phyloP scores from a whole-genome alignment of 2,888 invertebrate genomes.

The Zhuqinia jingwanae region DNA sequence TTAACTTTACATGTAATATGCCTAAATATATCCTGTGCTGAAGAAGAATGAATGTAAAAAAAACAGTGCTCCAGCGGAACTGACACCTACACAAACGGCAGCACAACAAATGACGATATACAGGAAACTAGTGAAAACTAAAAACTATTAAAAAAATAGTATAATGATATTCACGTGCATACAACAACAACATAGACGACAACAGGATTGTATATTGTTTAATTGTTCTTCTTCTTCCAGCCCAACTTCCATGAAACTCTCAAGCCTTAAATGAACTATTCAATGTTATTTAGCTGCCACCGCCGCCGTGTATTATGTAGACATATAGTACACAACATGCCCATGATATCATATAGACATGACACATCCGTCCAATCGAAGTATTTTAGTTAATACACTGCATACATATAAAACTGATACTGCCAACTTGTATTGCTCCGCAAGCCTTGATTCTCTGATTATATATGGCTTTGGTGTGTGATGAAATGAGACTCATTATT shows the following conservation, averaged over 20 bases:
- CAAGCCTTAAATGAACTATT: not conserved
- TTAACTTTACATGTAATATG: conserved; percentile 16
- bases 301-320: no score
- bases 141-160: no score
- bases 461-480: conserved; percentile 8
- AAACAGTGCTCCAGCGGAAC: conserved; percentile 44
- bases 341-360: no score
- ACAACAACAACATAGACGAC: conserved; percentile 29
- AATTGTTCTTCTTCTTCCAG: not conserved
- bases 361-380: conserved; percentile 38
- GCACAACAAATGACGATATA: conserved; percentile 25
- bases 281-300: not conserved
- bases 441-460: conserved; percentile 24
- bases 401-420: conserved; percentile 44
- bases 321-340: no score
- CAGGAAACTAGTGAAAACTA: conserved; percentile 22
- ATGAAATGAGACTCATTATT: conserved; percentile 36
- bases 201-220: not conserved
- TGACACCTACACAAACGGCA: conserved; percentile 57
- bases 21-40: no score
- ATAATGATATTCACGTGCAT: no score
- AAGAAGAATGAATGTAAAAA: conserved; percentile 5
- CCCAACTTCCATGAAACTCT: not conserved
- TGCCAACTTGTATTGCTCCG: conserved; percentile 36
- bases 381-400: not conserved